A percentile compares a stretch with the other conserved stretches of the same genome.
Conservation (phyloP, 1,140 invertebrate genomes). For the Dryas iulia region DNA sequence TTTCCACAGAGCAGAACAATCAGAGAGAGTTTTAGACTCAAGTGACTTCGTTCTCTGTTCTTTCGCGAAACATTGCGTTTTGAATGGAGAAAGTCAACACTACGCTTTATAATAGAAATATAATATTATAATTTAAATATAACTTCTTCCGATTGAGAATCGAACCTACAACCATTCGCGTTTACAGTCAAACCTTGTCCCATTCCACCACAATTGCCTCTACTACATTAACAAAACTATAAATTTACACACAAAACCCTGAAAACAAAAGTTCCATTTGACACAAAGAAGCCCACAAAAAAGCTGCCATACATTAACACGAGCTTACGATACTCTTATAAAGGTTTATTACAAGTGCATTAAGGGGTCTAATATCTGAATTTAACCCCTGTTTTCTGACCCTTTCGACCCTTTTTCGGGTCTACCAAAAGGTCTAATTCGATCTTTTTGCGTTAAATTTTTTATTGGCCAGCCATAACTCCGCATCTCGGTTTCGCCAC, state of each 20-base stretch:
- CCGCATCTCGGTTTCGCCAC: slow-evolving; percentile 4
- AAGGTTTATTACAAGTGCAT: not conserved
- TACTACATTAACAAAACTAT: not conserved
- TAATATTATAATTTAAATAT: too few relatives aligned
- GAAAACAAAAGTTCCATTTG: not conserved
- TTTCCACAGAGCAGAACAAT: too few relatives aligned
- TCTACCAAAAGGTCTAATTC: slow-evolving; percentile 13
- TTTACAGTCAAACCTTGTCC: too few relatives aligned
- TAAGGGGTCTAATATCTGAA: not conserved
- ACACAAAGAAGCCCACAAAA: not conserved
- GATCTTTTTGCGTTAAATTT: slow-evolving; percentile 23
- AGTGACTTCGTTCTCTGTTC: too few relatives aligned
- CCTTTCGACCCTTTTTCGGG: slow-evolving; percentile 5
- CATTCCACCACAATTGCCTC: too few relatives aligned
- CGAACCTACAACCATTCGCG: too few relatives aligned
- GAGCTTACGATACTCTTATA: not conserved
- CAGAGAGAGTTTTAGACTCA: too few relatives aligned
- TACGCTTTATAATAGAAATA: too few relatives aligned
- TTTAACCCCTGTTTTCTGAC: slow-evolving; percentile 5
- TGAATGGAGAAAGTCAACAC: too few relatives aligned
- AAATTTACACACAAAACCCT: not conserved
- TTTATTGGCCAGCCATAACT: slow-evolving; percentile 16
- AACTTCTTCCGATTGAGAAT: too few relatives aligned
- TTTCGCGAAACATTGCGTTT: too few relatives aligned
- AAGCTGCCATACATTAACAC: not conserved